phyloP scores from a whole-genome alignment of 2,888 invertebrate genomes.

The Drosophila parthenogenetica region DNA sequence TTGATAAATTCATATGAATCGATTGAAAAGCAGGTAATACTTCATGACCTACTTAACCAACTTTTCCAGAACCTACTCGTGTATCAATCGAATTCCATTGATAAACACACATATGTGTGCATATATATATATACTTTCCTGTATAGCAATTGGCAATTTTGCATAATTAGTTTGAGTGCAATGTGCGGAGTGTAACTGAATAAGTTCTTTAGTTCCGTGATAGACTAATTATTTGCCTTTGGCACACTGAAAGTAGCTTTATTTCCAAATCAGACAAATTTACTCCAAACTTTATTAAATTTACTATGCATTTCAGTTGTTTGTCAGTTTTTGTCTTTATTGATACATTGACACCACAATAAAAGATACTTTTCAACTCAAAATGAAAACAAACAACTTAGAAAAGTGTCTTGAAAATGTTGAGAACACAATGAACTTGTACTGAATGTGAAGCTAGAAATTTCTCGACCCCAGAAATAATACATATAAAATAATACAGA shows the following conservation, averaged over 20 bases:
- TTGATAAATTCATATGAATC: slow-evolving; percentile 40
- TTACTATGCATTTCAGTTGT: no score
- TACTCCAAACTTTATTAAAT: not conserved
- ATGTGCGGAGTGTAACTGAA: slow-evolving; percentile 40
- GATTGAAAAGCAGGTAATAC: slow-evolving; percentile 47
- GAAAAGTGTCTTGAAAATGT: not conserved
- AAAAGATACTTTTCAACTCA: not conserved
- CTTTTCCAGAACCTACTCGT: slow-evolving; percentile 34
- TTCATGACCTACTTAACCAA: slow-evolving; percentile 73
- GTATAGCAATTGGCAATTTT: slow-evolving; percentile 4
- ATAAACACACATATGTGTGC: not conserved
- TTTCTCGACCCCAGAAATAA: slow-evolving; percentile 24
- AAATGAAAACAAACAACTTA: not conserved
- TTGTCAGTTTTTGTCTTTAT: not conserved
- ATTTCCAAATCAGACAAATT: not conserved
- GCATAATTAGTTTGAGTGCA: slow-evolving; percentile 69
- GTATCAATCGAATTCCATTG: slow-evolving; percentile 17
- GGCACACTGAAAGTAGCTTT: not conserved
- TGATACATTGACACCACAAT: not conserved
- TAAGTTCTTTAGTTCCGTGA: slow-evolving; percentile 33
- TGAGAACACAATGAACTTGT: slow-evolving; percentile 12
- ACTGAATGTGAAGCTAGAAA: slow-evolving; percentile 6
- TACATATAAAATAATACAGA: slow-evolving; percentile 34
- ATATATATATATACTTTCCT: slow-evolving; percentile 12
- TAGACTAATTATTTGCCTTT: not conserved